phyloP scores from a whole-genome alignment of 1,140 invertebrate genomes.

The Pogonognathellus flavescens region DNA sequence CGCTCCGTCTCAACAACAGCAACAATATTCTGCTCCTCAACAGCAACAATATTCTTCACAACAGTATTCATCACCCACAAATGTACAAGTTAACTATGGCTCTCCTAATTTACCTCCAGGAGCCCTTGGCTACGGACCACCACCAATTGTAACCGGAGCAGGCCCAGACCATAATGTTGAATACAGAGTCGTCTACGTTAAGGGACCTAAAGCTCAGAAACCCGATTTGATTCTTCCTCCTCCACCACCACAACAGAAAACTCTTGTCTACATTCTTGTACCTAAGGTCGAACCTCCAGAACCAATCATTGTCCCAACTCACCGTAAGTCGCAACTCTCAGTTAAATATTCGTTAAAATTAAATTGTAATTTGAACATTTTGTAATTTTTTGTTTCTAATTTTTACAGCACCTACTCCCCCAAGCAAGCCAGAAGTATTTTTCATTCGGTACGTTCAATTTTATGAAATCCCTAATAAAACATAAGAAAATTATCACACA shows the following conservation, averaged over 20 bases:
- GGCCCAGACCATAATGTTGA: constrained; percentile 58
- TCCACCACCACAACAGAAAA: constrained; percentile 59
- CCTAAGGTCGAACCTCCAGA: constrained; percentile 56
- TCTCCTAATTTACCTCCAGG: constrained; percentile 56
- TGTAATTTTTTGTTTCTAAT: neutral
- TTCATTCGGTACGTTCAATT: constrained; percentile 32
- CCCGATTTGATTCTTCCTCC: constrained; percentile 57
- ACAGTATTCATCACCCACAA: constrained; percentile 53
- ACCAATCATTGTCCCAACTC: constrained; percentile 56
- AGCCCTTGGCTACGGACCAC: constrained; percentile 50
- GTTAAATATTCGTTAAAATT: too few relatives aligned
- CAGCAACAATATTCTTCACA: constrained; percentile 47
- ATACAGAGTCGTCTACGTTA: constrained; percentile 57
- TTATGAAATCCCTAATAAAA: too few relatives aligned
- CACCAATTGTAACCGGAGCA: constrained; percentile 56
- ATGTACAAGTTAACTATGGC: constrained; percentile 58
- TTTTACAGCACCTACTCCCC: constrained; percentile 52
- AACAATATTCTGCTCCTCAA: constrained; percentile 3
- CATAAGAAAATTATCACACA: too few relatives aligned
- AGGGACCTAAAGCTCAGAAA: constrained; percentile 47
- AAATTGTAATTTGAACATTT: neutral
- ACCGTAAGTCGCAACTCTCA: neutral
- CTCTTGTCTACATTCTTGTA: constrained; percentile 59
- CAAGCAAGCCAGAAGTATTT: constrained; percentile 52
- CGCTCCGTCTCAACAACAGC: constrained; percentile 11